Evolutionary conservation across 2,113 vertebrate species (phyloP).

Genomic region (Siniperca knerii): DNA sequence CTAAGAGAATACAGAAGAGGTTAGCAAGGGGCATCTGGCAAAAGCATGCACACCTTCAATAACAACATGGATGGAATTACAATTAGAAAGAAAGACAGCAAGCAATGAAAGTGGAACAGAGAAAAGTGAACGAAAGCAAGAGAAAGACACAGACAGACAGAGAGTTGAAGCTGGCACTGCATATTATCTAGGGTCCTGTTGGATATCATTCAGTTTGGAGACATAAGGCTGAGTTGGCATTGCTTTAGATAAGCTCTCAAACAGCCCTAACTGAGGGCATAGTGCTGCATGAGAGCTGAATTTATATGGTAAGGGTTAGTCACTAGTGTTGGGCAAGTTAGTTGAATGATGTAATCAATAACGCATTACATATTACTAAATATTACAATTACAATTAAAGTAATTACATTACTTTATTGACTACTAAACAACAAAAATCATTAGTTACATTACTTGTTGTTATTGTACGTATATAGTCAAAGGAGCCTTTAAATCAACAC

Average conservation of each 20-base stretch:
- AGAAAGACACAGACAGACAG: slow-evolving; percentile 43
- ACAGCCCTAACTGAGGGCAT: slow-evolving; percentile 13
- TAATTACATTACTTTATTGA: neutral
- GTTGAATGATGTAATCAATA: neutral
- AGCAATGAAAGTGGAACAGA: slow-evolving; percentile 50
- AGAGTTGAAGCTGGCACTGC: slow-evolving; percentile 50
- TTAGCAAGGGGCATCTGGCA: slow-evolving; percentile 36
- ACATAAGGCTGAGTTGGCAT: slow-evolving; percentile 60
- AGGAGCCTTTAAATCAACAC: neutral
- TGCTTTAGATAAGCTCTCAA: slow-evolving; percentile 40
- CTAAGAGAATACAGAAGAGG: slow-evolving; percentile 19
- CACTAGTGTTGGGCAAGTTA: neutral
- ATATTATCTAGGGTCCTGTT: slow-evolving; percentile 64
- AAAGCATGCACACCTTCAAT: slow-evolving; percentile 17
- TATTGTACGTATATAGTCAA: too few relatives aligned
- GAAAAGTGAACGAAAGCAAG: slow-evolving; percentile 27
- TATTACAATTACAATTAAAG: neutral
- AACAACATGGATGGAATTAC: slow-evolving; percentile 29
- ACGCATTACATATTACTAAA: neutral
- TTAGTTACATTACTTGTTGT: neutral
- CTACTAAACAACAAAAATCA: neutral
- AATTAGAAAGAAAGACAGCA: slow-evolving; percentile 27
- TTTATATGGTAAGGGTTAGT: neutral
- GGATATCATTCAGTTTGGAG: slow-evolving; percentile 68
- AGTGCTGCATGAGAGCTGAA: slow-evolving; percentile 25